These are phyloP conservation scores for Melanotaenia pygmaea DNA, from an alignment of 2,797 vertebrate genomes.

Conservation along the genomic window DNA sequence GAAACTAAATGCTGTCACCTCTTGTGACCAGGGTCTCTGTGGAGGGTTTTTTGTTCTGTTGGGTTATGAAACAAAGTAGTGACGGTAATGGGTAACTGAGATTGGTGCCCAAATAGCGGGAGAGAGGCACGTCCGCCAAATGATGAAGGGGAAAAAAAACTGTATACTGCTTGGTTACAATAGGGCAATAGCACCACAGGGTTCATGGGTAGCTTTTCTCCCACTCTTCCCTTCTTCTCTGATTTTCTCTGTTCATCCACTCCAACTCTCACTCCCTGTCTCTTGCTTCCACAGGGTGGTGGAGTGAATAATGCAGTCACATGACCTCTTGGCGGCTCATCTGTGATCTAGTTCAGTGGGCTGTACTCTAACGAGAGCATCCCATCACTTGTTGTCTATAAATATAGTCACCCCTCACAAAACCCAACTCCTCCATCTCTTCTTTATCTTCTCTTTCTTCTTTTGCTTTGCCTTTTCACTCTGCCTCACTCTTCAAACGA, in stretches of 20 bases:
- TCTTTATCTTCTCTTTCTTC: constrained; percentile 43
- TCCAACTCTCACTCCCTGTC: constrained; percentile 32
- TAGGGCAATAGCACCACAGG: constrained; percentile 47
- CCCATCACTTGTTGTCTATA: constrained; percentile 86
- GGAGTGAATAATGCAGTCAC: constrained; percentile 82
- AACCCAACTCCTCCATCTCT: constrained; percentile 38
- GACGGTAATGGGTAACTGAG: constrained; percentile 59
- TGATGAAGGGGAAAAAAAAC: constrained; percentile 32
- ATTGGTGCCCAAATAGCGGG: constrained; percentile 54
- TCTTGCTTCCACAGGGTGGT: constrained; percentile 68
- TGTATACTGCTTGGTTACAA: constrained; percentile 68
- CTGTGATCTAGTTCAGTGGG: constrained; percentile 83
- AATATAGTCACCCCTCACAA: constrained; percentile 75
- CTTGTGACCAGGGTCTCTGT: constrained; percentile 8
- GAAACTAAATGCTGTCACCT: constrained; percentile 39
- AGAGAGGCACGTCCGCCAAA: constrained; percentile 47
- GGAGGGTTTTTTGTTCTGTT: constrained; percentile 26
- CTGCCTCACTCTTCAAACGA: constrained; percentile 66
- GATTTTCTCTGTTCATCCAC: constrained; percentile 32
- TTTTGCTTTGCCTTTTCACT: constrained; percentile 11
- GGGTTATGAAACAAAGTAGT: constrained; percentile 62
- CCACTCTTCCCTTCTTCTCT: constrained; percentile 26
- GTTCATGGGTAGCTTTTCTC: constrained; percentile 54
- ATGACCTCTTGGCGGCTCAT: constrained; percentile 77
- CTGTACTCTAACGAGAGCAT: constrained; percentile 80